Evolutionary conservation across 2,113 vertebrate genomes (phyloP).

Genomic region (Erythrocercus mccallii): DNA sequence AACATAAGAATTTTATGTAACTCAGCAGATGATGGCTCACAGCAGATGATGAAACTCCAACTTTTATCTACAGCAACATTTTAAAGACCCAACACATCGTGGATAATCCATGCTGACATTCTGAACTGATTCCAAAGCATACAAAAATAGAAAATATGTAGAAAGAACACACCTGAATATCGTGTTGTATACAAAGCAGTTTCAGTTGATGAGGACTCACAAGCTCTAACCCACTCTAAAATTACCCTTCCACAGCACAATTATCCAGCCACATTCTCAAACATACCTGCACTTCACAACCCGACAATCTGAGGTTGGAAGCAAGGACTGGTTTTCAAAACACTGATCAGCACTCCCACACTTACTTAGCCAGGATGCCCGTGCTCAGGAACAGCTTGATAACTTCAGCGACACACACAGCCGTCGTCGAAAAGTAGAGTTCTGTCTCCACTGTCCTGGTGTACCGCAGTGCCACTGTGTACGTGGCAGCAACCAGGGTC

Average conservation of each 20-base stretch:
- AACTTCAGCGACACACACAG: constrained; percentile 89
- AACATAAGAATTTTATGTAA: background rate
- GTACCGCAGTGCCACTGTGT: constrained; percentile 86
- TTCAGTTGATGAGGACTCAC: background rate
- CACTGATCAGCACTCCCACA: constrained; percentile 6
- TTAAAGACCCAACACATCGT: background rate
- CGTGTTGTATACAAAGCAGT: background rate
- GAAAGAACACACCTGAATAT: background rate
- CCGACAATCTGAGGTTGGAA: background rate
- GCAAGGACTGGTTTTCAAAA: background rate
- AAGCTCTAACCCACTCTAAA: background rate
- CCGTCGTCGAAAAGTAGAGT: constrained; percentile 92
- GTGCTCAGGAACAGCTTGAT: constrained; percentile 89
- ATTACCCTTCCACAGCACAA: background rate
- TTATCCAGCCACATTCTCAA: background rate
- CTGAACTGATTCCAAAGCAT: background rate
- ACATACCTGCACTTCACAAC: background rate
- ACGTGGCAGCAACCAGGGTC: constrained; percentile 93
- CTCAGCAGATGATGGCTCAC: background rate
- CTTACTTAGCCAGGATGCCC: constrained; percentile 90
- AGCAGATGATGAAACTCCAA: background rate
- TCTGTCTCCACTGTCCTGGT: constrained; percentile 81
- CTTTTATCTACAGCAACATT: background rate
- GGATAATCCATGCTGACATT: background rate
- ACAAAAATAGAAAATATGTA: background rate